Evolutionary conservation across 2,888 invertebrate species (phyloP), one percentile per base, ranked within the genome.

Genomic region (Drosophila neutralis): DNA sequence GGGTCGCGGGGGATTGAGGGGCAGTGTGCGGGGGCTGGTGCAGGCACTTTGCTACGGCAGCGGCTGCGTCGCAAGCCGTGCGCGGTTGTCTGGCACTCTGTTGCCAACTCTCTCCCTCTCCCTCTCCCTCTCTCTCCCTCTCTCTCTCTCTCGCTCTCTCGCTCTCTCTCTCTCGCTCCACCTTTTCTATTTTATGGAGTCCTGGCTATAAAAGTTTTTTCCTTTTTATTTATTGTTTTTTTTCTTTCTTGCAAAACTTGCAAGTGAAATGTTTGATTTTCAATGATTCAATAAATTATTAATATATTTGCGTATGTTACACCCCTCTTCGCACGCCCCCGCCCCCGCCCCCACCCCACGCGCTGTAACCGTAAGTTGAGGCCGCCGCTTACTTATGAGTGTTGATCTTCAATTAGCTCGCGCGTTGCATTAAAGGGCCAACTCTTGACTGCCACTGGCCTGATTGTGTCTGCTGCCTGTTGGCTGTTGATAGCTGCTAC

Each of bases 231-330:
- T 33, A 54, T 69, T 67, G 45, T 45, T 45, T 24, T 42, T 31
- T 58, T 24, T 31, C 24, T 18, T 48, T 21, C 54, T 69, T 67
- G 42, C 63, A 73, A 83, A 87, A 89, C 79, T 89, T 90, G 91
- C 89, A 88, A 91, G 87, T 87, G 91, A 90, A 91, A 84, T 89
- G 88, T 86, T 86, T 90, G 91, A 91, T 91, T 90, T 89, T 85
- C 89, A 89, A 87, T 89, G 89, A 89, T 89, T 89, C 89, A 90
- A 90, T 90, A 89, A 90, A 89, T 89, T 83, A 89, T 89, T 89
- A 91, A 89, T 89, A 80, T 71, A 71, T 84, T 90, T 83, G 83
- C 87, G 83, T 88, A 72, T 80, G 78, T 70, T 27, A 24, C 69
- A 52, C 61, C 42, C 62, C 33, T 11, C 15, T 8, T 5, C 1